Conservation (phyloP, 2,888 invertebrate genomes). For the Carabus problematicus region DNA sequence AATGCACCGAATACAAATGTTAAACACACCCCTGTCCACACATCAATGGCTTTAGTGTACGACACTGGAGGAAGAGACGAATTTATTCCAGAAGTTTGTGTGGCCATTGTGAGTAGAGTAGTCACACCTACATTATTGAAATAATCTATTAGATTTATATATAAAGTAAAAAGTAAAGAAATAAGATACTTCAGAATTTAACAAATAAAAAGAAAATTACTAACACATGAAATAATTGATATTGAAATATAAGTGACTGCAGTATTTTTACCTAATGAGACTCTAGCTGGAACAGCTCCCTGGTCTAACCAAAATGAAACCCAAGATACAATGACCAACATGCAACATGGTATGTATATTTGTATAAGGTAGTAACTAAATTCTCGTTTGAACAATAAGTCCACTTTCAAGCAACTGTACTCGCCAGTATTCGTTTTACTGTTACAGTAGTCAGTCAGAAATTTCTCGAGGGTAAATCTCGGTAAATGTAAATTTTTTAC, state of each 20-base stretch:
- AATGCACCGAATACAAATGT: conserved; percentile 90
- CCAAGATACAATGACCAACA: conserved; percentile 93
- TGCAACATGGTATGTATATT: conserved; percentile 96
- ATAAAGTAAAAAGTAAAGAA: not conserved
- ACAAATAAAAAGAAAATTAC: no score
- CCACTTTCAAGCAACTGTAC: conserved; percentile 64
- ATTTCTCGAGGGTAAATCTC: conserved; percentile 87
- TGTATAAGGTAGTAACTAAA: conserved; percentile 97
- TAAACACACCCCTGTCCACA: conserved; percentile 92
- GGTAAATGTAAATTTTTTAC: conserved; percentile 87
- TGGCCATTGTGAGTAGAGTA: conserved; percentile 91
- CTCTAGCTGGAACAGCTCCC: conserved; percentile 87
- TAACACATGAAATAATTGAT: no score
- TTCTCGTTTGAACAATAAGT: conserved; percentile 90
- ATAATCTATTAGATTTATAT: not conserved
- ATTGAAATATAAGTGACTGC: not conserved
- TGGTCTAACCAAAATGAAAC: conserved; percentile 93
- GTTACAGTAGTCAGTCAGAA: conserved; percentile 89
- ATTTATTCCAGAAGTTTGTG: conserved; percentile 90
- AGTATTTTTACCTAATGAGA: conserved; percentile 73
- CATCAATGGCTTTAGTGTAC: conserved; percentile 93
- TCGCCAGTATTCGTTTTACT: conserved; percentile 91
- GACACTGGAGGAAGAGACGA: conserved; percentile 91
- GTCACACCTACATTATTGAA: conserved; percentile 72
- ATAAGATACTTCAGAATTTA: no score